Conservation (phyloP, 2,113 vertebrate genomes). For the Illadopsis cleaveri region DNA sequence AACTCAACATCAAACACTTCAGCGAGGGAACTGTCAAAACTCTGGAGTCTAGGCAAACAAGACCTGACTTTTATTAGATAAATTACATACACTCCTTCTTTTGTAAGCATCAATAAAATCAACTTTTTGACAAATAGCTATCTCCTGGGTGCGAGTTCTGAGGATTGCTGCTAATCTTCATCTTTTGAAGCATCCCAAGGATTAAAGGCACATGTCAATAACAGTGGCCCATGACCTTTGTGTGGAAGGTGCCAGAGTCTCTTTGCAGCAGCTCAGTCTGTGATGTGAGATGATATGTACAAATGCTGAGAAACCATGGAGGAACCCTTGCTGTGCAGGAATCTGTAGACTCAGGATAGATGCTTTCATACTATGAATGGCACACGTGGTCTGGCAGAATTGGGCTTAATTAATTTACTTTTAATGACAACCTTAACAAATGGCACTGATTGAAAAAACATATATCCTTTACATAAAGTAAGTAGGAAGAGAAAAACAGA, state of each 20-base stretch:
- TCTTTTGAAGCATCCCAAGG: constrained; percentile 75
- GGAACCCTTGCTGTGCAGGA: not conserved
- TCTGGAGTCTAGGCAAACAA: constrained; percentile 36
- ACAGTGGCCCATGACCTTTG: constrained; percentile 57
- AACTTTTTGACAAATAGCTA: constrained; percentile 70
- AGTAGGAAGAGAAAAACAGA: not conserved
- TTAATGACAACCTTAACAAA: not conserved
- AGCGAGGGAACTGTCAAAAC: constrained; percentile 24
- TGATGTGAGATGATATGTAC: not conserved
- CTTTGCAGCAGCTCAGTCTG: not conserved
- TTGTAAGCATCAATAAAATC: constrained; percentile 69
- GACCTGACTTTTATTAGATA: constrained; percentile 63
- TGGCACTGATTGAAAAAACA: not conserved
- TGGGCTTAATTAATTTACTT: not conserved
- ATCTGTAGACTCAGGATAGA: not conserved
- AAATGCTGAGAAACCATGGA: not conserved
- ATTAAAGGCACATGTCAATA: constrained; percentile 75
- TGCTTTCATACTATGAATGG: not conserved
- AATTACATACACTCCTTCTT: constrained; percentile 59
- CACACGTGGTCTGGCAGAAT: not conserved
- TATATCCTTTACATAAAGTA: not conserved
- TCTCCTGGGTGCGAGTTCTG: constrained; percentile 72
- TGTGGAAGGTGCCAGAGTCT: constrained; percentile 7
- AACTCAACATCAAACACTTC: constrained; percentile 29
- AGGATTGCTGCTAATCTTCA: constrained; percentile 73